A percentile compares a stretch with the other conserved stretches of the same genome.
These are phyloP conservation scores for Cepphus grylle DNA, from an alignment of 2,113 vertebrate species.

Conservation along the genomic window DNA sequence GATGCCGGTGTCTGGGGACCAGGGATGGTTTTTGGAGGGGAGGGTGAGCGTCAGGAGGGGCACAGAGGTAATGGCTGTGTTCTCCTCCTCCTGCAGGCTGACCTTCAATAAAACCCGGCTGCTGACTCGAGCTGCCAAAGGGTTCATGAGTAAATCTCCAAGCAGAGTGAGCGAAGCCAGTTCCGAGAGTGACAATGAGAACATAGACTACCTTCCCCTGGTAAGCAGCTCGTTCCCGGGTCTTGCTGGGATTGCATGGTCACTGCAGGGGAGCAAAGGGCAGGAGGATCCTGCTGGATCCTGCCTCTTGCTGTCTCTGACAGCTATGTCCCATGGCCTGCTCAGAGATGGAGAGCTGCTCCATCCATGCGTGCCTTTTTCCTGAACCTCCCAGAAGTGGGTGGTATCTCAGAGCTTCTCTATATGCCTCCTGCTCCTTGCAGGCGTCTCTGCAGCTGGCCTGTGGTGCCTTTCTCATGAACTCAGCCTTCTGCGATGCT, in stretches of 20 bases:
- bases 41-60: background rate
- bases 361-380: background rate
- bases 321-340: fast-evolving
- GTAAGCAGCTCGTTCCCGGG: slow-evolving; percentile 65
- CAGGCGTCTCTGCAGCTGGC: slow-evolving; percentile 92
- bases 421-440: background rate
- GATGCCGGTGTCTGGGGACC: background rate
- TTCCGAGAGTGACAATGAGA: slow-evolving; percentile 80
- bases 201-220: slow-evolving; percentile 88
- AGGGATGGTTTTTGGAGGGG: background rate
- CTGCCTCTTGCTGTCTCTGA: background rate
- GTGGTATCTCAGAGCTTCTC: background rate
- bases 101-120: slow-evolving; percentile 85
- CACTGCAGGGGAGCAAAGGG: background rate
- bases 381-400: background rate
- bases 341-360: background rate
- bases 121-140: slow-evolving; percentile 84
- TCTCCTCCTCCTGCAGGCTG: slow-evolving; percentile 71
- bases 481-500: slow-evolving; percentile 80
- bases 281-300: background rate
- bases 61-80: fast-evolving
- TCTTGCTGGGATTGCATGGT: background rate
- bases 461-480: slow-evolving; percentile 85
- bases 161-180: slow-evolving; percentile 61
- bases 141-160: slow-evolving; percentile 85